These are phyloP conservation scores for Nemotelus pantherinus DNA, from an alignment of 2,888 invertebrate genomes.

Conservation along the genomic window DNA sequence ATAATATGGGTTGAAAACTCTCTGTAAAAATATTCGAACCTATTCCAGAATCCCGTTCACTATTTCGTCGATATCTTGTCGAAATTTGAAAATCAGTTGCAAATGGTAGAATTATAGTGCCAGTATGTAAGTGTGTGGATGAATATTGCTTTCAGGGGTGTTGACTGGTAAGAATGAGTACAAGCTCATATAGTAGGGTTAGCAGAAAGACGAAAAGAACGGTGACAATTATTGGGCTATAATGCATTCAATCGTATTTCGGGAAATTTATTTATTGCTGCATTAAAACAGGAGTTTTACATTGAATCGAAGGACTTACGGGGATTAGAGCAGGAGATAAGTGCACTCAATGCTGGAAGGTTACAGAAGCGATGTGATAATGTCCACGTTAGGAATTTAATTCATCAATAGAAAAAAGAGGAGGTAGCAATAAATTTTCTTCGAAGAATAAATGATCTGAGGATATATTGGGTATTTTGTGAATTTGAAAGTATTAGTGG, in stretches of 20 bases:
- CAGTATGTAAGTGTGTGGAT: no score
- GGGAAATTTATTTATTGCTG: constrained; percentile 36
- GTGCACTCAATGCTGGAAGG: not conserved
- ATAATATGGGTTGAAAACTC: constrained; percentile 21
- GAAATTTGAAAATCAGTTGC: constrained; percentile 39
- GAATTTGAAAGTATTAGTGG: constrained; percentile 6
- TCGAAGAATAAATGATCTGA: constrained; percentile 1
- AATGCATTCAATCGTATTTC: constrained; percentile 37
- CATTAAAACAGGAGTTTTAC: constrained; percentile 29
- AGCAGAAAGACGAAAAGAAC: constrained; percentile 7
- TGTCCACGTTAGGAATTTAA: constrained; percentile 42
- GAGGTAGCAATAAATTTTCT: constrained; percentile 39
- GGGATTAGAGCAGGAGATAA: constrained; percentile 1
- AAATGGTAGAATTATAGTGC: not conserved
- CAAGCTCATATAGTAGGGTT: not conserved
- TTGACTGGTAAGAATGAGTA: not conserved
- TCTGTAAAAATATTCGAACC: not conserved
- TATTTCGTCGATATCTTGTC: constrained; percentile 1
- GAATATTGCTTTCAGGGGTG: no score
- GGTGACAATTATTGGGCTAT: constrained; percentile 37
- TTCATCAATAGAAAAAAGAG: constrained; percentile 36
- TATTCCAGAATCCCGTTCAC: not conserved
- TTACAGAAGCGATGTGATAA: constrained; percentile 12
- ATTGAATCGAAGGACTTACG: constrained; percentile 28
- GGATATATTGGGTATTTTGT: not conserved